A percentile compares a stretch with the other conserved stretches of the same genome.
Conservation (phyloP, 2,113 vertebrate genomes). For the Heterocephalus glaber region DNA sequence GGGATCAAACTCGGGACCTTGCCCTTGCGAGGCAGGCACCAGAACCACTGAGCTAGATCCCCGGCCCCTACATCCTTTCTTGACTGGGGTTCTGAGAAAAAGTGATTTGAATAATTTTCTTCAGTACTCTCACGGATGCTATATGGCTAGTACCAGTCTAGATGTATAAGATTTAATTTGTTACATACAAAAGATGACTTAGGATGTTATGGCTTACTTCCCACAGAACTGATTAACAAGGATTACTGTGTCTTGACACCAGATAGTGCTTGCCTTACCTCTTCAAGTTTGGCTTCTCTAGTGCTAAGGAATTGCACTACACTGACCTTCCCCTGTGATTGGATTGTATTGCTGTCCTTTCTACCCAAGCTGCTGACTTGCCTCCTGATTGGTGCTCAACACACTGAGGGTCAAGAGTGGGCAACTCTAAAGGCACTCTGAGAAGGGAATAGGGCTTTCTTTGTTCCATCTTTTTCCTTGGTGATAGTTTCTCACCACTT, state of each 20-base stretch:
- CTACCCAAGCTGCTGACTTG: neutral
- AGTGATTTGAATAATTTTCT: neutral
- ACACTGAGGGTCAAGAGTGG: neutral
- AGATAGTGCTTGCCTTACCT: neutral
- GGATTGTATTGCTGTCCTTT: neutral
- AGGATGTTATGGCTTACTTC: neutral
- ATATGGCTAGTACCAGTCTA: neutral
- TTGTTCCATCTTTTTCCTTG: neutral
- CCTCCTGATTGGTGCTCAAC: neutral
- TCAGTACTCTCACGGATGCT: neutral
- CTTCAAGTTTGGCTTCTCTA: neutral
- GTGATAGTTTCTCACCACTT: neutral
- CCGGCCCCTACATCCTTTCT: too few species aligned
- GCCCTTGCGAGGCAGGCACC: too few species aligned
- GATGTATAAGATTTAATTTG: neutral
- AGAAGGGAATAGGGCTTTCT: neutral
- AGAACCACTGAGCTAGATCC: too few species aligned
- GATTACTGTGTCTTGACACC: neutral
- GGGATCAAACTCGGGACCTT: too few species aligned
- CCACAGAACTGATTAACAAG: neutral
- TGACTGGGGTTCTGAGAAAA: neutral
- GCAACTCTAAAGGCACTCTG: neutral
- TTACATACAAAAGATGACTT: neutral
- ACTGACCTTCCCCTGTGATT: neutral
- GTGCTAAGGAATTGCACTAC: neutral